A percentile compares a stretch with the other conserved stretches of the same genome.
phyloP scores from a whole-genome alignment of 1,140 invertebrate genomes.

The Tribolium castaneum region DNA sequence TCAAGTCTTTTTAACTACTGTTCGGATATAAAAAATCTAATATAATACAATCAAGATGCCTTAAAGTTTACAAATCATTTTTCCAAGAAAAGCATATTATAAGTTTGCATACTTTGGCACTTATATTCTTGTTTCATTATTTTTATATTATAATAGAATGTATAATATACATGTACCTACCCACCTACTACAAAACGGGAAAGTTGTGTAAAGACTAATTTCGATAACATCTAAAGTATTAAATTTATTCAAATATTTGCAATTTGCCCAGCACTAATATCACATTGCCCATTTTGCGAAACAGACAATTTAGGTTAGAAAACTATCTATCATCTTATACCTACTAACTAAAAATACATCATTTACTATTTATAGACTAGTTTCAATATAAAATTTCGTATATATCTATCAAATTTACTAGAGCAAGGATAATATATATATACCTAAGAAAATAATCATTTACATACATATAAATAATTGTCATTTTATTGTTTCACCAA shows the following conservation, averaged over 20 bases:
- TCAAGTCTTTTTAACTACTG: too few species aligned
- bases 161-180: neutral
- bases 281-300: neutral
- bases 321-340: neutral
- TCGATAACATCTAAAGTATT: neutral
- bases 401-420: too few species aligned
- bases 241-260: constrained; percentile 4
- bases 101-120: neutral
- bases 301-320: neutral
- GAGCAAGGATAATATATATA: too few species aligned
- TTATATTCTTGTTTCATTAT: neutral
- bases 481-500: too few species aligned
- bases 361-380: neutral
- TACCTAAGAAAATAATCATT: too few species aligned
- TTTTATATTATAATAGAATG: neutral
- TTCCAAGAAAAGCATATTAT: neutral
- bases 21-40: too few species aligned
- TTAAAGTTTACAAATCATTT: too few species aligned
- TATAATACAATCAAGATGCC: too few species aligned
- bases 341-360: neutral
- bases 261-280: constrained; percentile 30
- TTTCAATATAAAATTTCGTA: neutral
- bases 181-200: neutral
- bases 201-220: neutral
- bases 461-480: too few species aligned